Base-by-base conservation (phyloP, 2,888 invertebrate genomes). In the Hymenopus coronatus region DNA sequence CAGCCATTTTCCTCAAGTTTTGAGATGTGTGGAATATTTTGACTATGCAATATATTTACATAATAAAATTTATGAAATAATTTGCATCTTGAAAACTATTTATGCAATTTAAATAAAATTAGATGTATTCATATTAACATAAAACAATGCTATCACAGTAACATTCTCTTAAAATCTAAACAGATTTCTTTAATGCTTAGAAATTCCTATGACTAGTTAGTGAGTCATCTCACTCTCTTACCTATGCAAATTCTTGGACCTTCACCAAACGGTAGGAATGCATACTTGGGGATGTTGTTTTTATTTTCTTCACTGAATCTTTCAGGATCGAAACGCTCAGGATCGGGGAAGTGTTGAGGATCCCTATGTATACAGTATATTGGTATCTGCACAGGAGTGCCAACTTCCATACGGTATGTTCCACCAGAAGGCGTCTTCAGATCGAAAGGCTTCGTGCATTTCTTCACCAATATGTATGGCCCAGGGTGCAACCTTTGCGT, bases 211-310 rank as follows among this genome's bases (percentile, higher is more conserved):
- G n/a, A 40, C 7, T 40, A 40, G 0, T 40, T 40, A 40, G 12
- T 2, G 1, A 0, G 30, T 30, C 30, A 30, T 7, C 12, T 46
- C 46, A 7, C 12, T 14, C 20, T 70, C 25, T 82, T 87, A 87
- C 87, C 87, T 33, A 87, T 82, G 28, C 87, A 87, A 6, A 87
- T 82, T 28, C 87, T 87, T 6, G 87, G 87, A 27, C 87, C 87
- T 30, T 87, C 87, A n/a, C 87, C 87, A 28, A 87, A 87, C n/a
- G 87, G 87, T 6, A 87, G 7, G 12, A 82, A 82, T 40, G 87
- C 82, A 33, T 33, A 87, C 40, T 40, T 30, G 6, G 87, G 87
- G 12, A 82, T 20, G 54, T 7, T 33, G 25, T 70, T 33, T 82
- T 87, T 87, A n/a, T 87, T 87, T 15, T 82, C 87, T 12, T 87